These are phyloP conservation scores for Diabrotica undecimpunctata DNA, from an alignment of 1,140 invertebrate species.

Conservation along the genomic window DNA sequence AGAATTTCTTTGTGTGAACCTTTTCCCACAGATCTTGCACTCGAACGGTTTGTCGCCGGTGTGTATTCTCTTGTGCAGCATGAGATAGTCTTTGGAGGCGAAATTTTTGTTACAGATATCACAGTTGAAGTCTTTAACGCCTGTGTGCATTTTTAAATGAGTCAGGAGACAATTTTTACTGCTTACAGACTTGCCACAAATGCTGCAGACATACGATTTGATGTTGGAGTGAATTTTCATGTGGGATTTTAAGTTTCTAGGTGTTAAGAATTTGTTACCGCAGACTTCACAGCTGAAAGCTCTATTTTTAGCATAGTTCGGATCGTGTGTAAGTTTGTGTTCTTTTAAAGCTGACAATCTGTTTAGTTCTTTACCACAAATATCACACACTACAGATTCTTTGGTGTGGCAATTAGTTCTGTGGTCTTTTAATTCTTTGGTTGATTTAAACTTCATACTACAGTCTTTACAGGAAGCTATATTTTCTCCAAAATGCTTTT, in stretches of 20 bases:
- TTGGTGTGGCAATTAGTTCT: constrained; percentile 28
- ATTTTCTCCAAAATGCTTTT: constrained; percentile 56
- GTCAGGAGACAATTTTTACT: constrained; percentile 37
- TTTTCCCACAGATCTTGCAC: constrained; percentile 68
- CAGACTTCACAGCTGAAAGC: constrained; percentile 34
- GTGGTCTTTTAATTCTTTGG: constrained; percentile 29
- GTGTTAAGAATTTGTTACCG: constrained; percentile 27
- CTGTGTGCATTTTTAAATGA: constrained; percentile 44
- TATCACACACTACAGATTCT: constrained; percentile 35
- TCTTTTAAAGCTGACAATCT: constrained; percentile 34
- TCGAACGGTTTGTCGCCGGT: constrained; percentile 74
- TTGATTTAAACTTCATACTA: constrained; percentile 32
- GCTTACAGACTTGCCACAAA: constrained; percentile 50
- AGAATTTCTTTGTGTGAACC: constrained; percentile 63
- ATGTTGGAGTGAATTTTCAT: constrained; percentile 67
- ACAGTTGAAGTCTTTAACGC: constrained; percentile 44
- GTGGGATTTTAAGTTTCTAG: constrained; percentile 46
- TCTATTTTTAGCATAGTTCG: constrained; percentile 19
- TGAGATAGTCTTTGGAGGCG: constrained; percentile 67
- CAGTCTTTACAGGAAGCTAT: constrained; percentile 34
- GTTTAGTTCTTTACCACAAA: constrained; percentile 31
- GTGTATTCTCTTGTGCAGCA: constrained; percentile 71
- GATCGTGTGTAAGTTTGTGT: constrained; percentile 33
- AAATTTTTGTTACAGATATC: constrained; percentile 52
- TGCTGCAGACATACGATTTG: constrained; percentile 49